phyloP scores from a whole-genome alignment of 2,797 vertebrate species.

The Acipenser oxyrinchus region DNA sequence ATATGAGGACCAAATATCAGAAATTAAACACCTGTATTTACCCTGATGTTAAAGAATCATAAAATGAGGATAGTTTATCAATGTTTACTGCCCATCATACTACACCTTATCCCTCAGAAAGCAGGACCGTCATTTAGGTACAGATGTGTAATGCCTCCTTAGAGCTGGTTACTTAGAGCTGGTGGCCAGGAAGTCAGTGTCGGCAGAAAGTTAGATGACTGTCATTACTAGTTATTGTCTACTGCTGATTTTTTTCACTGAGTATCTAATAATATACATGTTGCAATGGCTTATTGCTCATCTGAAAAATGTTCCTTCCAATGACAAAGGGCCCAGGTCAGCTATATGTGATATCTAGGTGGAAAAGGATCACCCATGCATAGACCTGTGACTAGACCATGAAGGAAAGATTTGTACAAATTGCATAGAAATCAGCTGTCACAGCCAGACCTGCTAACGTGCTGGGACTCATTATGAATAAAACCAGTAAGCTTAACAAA shows the following conservation, averaged over 20 bases:
- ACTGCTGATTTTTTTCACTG: constrained; percentile 25
- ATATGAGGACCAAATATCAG: too few relatives aligned
- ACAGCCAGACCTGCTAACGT: constrained; percentile 1
- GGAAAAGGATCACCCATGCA: background rate
- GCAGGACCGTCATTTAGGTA: too few relatives aligned
- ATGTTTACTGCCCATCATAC: too few relatives aligned
- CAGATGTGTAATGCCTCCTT: background rate
- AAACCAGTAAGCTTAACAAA: constrained; percentile 2
- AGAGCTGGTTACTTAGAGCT: background rate
- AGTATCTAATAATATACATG: constrained; percentile 36
- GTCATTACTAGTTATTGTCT: constrained; percentile 18
- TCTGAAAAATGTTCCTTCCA: constrained; percentile 36
- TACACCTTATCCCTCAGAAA: too few relatives aligned
- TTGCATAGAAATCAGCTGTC: constrained; percentile 10
- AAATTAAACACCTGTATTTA: too few relatives aligned
- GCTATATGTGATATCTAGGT: constrained; percentile 4
- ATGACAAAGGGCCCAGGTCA: constrained; percentile 23
- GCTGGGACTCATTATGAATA: constrained; percentile 4
- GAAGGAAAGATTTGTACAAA: background rate
- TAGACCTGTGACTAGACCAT: constrained; percentile 6
- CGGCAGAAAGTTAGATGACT: constrained; percentile 10
- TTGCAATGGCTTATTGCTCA: constrained; percentile 30
- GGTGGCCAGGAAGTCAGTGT: constrained; percentile 8
- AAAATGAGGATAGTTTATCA: too few relatives aligned
- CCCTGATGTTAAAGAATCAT: too few relatives aligned